Evolutionary conservation across 2,113 vertebrate species (phyloP).

Genomic region (Crotalus horridus): DNA sequence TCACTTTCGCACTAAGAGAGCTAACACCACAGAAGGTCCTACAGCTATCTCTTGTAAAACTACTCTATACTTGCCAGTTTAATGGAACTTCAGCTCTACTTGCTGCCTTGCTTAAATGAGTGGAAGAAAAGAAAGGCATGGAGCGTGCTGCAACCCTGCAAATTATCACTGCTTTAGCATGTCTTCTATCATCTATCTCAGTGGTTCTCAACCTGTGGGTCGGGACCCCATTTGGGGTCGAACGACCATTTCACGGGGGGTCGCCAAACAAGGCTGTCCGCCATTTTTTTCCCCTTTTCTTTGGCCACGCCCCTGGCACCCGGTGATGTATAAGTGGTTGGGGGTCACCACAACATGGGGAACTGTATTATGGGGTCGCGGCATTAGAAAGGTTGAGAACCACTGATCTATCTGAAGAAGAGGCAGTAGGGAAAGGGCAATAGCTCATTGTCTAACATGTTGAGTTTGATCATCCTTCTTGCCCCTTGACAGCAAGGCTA

Average conservation of each 20-base stretch:
- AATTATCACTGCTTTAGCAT: background rate
- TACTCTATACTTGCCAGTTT: background rate
- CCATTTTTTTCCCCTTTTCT: too few relatives aligned
- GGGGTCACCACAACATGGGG: too few relatives aligned
- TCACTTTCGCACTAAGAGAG: background rate
- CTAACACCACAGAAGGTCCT: background rate
- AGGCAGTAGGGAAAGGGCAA: background rate
- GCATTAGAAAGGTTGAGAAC: too few relatives aligned
- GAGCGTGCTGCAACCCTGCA: background rate
- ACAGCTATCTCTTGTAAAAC: slow-evolving; percentile 13
- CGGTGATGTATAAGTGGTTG: too few relatives aligned
- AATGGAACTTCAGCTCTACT: background rate
- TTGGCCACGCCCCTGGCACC: too few relatives aligned
- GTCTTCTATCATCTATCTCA: background rate
- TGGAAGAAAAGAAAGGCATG: background rate
- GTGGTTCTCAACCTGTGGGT: too few relatives aligned
- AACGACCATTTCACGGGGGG: too few relatives aligned
- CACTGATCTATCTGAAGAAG: background rate
- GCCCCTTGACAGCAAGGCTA: background rate
- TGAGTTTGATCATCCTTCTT: background rate
- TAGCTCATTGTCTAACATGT: background rate
- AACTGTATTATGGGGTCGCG: too few relatives aligned
- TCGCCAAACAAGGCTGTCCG: too few relatives aligned
- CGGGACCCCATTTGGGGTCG: too few relatives aligned
- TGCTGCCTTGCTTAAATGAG: background rate